These are phyloP conservation scores for Sorex maritimensis DNA, from an alignment of 2,797 vertebrate genomes.

Conservation along the genomic window DNA sequence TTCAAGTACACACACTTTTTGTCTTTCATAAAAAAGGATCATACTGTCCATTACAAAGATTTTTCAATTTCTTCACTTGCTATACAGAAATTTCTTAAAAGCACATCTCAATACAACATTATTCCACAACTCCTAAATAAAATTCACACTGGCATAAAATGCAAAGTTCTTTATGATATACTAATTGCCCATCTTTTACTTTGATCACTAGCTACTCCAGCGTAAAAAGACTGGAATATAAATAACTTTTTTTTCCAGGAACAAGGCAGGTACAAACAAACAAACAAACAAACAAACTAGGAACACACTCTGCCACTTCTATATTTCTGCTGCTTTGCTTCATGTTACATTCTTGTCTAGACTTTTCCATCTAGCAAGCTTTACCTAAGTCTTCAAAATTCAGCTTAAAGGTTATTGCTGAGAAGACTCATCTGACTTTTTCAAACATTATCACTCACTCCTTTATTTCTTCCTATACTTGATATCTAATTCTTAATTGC, in stretches of 20 bases:
- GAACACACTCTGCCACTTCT: conserved; percentile 73
- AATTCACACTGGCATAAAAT: conserved; percentile 48
- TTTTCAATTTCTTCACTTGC: conserved; percentile 62
- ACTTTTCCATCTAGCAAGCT: conserved; percentile 71
- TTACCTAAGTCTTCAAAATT: conserved; percentile 63
- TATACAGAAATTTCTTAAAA: conserved; percentile 65
- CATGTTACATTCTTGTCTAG: conserved; percentile 36
- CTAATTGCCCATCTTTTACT: conserved; percentile 59
- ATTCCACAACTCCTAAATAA: conserved; percentile 43
- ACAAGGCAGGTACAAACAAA: conserved; percentile 71
- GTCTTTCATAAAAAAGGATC: conserved; percentile 76
- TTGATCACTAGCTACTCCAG: conserved; percentile 66
- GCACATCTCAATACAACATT: not conserved
- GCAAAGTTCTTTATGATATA: conserved; percentile 61
- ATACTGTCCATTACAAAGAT: conserved; percentile 51
- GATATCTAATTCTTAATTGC: conserved; percentile 67
- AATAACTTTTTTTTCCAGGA: conserved; percentile 65
- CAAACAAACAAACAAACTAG: conserved; percentile 72
- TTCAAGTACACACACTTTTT: conserved; percentile 70
- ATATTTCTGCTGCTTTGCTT: conserved; percentile 67
- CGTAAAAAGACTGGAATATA: conserved; percentile 59
- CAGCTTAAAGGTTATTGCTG: conserved; percentile 59
- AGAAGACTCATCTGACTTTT: conserved; percentile 66
- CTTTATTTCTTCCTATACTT: conserved; percentile 62
- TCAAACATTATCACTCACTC: conserved; percentile 54